Evolutionary conservation across 2,888 invertebrate species (phyloP), one percentile per base, ranked within the genome.

Genomic region (Maniola hyperantus): DNA sequence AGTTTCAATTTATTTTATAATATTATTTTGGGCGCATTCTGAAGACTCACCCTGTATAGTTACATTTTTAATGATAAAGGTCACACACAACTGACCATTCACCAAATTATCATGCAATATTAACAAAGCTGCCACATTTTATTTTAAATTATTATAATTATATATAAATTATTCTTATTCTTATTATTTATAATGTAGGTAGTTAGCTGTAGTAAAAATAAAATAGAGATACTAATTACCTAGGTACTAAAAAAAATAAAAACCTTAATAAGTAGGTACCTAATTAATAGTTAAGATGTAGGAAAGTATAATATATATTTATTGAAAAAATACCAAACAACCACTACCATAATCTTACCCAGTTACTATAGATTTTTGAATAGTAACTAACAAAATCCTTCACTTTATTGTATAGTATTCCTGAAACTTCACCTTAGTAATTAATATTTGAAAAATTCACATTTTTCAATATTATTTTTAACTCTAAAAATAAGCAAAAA

Each of bases 391-490:
- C 6, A 26, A 26, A 42, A 42, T 57, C 57, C 57, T 57, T 57
- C 57, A 57, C 57, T 20, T 20, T 0, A 42, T 48, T 8, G 10
- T 18, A 20, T 42, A 11, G 42, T 18, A 20, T 20, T 20, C 57
- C 57, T 57, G 57, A 57, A 57, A 57, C 13, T 57, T 42, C 57
- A 57, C 57, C 13, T 39, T 13, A 39, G 18, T 20, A 42, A 5
- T 20, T 57, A 39, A 26, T 26, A 50, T 20, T 13, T 13, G 11
- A 26, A 13, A 11, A 48, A 15, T 15, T 8, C 15, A 15, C 15
- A 2, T 7, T 15, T 26, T 26, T 26, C 26, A 26, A n/a, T n/a
- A n/a, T n/a, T n/a, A n/a, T n/a, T n/a, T 26, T 26, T 26, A 26
- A 26, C 4, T 26, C 4, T 39, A 39, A 11, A 5, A 6, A n/a